phyloP scores from a whole-genome alignment of 2,113 vertebrate species.

The Irena cyanogastra region DNA sequence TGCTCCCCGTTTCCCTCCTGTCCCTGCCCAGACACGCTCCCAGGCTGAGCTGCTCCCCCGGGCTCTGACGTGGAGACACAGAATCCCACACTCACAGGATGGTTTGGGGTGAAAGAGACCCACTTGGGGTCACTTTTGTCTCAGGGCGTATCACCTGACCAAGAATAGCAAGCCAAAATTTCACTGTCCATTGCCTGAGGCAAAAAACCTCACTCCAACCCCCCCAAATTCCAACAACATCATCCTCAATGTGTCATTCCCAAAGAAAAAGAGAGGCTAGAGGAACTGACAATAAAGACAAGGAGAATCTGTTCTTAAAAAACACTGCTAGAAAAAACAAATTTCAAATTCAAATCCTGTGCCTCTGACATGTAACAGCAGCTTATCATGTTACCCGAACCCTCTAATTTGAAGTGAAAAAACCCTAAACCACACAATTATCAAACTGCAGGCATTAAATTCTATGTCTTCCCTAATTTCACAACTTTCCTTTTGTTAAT shows the following conservation, averaged over 20 bases:
- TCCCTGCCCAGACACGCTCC: neutral
- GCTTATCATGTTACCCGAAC: neutral
- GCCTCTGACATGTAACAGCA: neutral
- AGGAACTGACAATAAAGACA: neutral
- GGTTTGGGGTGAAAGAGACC: neutral
- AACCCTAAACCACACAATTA: neutral
- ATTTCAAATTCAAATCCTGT: neutral
- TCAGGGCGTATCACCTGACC: neutral
- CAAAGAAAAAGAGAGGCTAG: neutral
- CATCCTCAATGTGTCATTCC: neutral
- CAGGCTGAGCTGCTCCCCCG: neutral
- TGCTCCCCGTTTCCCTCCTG: neutral
- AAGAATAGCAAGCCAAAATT: neutral
- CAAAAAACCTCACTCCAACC: neutral
- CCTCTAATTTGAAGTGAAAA: neutral
- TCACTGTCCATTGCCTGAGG: neutral
- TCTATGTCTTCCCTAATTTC: neutral
- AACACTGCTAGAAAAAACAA: neutral
- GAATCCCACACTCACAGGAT: neutral
- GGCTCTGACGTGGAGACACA: neutral
- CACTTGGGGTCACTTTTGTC: neutral
- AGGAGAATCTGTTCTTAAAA: neutral
- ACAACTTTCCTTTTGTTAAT: neutral
- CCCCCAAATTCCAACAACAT: fast-evolving
- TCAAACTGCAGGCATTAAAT: neutral